Conservation (phyloP, 1,140 invertebrate genomes). For the Phortica variegata region DNA sequence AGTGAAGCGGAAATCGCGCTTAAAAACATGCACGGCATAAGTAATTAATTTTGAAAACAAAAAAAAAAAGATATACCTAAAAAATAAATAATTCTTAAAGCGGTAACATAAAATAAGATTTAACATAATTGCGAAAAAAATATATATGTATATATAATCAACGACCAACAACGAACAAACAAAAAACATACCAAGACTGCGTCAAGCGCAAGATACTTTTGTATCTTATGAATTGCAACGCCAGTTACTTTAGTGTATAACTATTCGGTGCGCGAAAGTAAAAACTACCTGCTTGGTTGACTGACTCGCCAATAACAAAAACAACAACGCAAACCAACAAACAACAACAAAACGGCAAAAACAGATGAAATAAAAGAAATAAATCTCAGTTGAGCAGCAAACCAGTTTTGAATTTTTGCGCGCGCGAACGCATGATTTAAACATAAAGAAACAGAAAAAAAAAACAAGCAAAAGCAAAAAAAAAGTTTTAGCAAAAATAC, state of each 20-base stretch:
- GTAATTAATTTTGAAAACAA: too few relatives aligned
- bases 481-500: conserved; percentile 1
- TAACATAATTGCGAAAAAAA: too few relatives aligned
- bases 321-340: conserved; percentile 7
- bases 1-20: too few relatives aligned
- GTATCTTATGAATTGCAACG: conserved; percentile 33
- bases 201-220: conserved; percentile 36
- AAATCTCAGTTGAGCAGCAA: conserved; percentile 16
- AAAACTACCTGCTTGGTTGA: conserved; percentile 40
- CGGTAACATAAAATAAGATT: too few relatives aligned
- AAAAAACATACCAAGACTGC: conserved; percentile 19
- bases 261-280: conserved; percentile 43
- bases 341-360: conserved; percentile 28
- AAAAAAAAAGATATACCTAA: too few relatives aligned
- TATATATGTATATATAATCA: too few relatives aligned
- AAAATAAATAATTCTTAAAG: too few relatives aligned
- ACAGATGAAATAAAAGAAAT: conserved; percentile 52
- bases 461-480: conserved; percentile 1
- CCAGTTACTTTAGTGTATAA: conserved; percentile 16
- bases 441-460: conserved; percentile 1
- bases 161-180: too few relatives aligned
- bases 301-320: too few relatives aligned
- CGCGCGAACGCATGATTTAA: not conserved
- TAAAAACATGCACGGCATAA: too few relatives aligned
- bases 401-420: conserved; percentile 5